These are phyloP conservation scores for Zoanthus gigantus DNA, from an alignment of 92 coral and sea anemone species.

Conservation along the genomic window DNA sequence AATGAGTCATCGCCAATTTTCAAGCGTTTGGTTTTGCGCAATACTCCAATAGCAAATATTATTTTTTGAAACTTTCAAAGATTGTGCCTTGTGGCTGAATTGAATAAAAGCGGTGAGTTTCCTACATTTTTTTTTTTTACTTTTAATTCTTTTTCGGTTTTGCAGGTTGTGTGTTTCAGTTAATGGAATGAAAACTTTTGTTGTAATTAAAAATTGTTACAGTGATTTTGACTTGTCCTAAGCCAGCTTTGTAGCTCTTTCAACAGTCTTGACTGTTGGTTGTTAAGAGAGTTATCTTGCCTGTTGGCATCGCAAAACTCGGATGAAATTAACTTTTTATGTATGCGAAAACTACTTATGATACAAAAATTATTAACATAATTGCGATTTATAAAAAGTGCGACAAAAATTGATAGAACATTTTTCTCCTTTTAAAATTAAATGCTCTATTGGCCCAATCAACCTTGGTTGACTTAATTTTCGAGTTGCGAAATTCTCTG, in stretches of 20 bases:
- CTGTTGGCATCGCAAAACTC: background rate
- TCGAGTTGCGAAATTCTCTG: background rate
- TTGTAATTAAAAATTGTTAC: background rate
- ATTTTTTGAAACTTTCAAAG: background rate
- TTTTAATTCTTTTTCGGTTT: background rate
- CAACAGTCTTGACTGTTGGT: background rate
- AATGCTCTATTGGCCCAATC: background rate
- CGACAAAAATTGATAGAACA: background rate
- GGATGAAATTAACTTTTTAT: background rate
- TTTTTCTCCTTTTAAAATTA: background rate
- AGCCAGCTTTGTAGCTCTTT: background rate
- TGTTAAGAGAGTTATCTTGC: background rate
- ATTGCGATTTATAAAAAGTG: background rate
- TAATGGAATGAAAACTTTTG: background rate
- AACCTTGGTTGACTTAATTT: background rate
- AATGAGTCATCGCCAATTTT: background rate
- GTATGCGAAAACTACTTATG: background rate
- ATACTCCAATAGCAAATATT: background rate
- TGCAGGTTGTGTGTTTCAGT: slow-evolving; percentile 8
- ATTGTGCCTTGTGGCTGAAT: background rate
- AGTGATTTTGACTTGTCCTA: background rate
- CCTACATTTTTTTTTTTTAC: background rate
- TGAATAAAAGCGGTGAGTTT: background rate
- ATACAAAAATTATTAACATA: background rate
- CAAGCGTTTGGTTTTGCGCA: background rate